A percentile compares a stretch with the other conserved stretches of the same genome.
Evolutionary conservation across 2,113 vertebrate genomes (phyloP).

Genomic region (Gorsachius goisagi): DNA sequence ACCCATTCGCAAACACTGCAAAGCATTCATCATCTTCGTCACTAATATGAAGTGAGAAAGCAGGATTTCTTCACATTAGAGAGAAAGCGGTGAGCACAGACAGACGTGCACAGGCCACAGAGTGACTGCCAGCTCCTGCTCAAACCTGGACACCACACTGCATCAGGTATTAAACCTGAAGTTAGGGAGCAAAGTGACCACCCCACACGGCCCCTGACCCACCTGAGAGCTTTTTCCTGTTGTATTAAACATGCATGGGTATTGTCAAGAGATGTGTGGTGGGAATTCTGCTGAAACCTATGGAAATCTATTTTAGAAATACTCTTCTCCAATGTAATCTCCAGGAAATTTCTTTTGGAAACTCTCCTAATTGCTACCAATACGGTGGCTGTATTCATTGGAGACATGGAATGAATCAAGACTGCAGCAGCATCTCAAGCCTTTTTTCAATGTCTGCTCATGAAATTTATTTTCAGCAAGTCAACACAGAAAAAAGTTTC

Average conservation of each 20-base stretch:
- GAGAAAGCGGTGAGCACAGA: neutral
- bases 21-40: neutral
- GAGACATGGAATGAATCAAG: neutral
- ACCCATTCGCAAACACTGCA: neutral
- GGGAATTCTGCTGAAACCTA: neutral
- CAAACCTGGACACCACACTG: neutral
- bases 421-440: neutral
- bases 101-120: rapidly evolving
- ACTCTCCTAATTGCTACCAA: neutral
- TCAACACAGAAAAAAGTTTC: neutral
- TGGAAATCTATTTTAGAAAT: neutral
- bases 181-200: neutral
- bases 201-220: neutral
- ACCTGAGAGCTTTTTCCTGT: neutral
- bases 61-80: neutral
- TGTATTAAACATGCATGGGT: rapidly evolving
- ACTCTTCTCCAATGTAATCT: neutral
- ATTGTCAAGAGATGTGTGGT: neutral
- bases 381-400: neutral
- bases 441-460: neutral
- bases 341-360: neutral
- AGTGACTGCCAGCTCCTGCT: neutral
- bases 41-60: neutral
- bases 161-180: neutral
- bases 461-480: neutral